Base-by-base conservation (phyloP, 2,113 vertebrate species). In the Syngnathus floridae region DNA sequence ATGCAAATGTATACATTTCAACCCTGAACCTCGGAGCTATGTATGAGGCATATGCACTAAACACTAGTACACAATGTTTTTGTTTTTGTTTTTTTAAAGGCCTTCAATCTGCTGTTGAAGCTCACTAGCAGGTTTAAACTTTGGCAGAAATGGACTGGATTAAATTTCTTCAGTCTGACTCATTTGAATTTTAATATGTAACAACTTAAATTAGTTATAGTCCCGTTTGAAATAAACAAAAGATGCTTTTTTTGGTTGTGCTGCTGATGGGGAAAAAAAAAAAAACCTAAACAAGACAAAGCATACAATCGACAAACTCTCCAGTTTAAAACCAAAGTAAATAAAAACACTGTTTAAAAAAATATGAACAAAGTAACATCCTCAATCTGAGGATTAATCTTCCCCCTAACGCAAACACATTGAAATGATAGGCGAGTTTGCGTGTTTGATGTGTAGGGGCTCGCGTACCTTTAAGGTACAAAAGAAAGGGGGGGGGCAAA, bases 401-500 rank as follows among this genome's bases (percentile, higher is more conserved):
- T 31, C 80, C 82, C 75, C 76, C 74, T 38, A 70, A 79, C 78
- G 86, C 81, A 82, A 86, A 87, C 74, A 66, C 72, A 73, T 62
- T 51, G 70, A 74, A 79, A 82, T 72, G 63, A 62, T 69, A 70
- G 72, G 61, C 51, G 68, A 60, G 67, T 49, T 2, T 51, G 64
- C 16, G 43, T 72, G 76, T 73, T n/a, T 54, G 67, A 54, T 71
- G 73, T 80, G 77, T 82, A 64, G 69, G 78, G 76, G 81, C 68
- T 84, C 68, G 80, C 79, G 82, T 90, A 90, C 90, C 88, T 90
- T 84, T 91, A 89, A 91, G 90, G 88, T 91, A 91, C 86, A 91
- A 89, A 90, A 87, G 75, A 86, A 43, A 11, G n/a, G 43, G 40
- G 12, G 22, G 81, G 73, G 64, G 7, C 74, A 84, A 79, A 70